These are phyloP conservation scores for Penaeus indicus DNA, from an alignment of 1,140 invertebrate species.

Conservation along the genomic window DNA sequence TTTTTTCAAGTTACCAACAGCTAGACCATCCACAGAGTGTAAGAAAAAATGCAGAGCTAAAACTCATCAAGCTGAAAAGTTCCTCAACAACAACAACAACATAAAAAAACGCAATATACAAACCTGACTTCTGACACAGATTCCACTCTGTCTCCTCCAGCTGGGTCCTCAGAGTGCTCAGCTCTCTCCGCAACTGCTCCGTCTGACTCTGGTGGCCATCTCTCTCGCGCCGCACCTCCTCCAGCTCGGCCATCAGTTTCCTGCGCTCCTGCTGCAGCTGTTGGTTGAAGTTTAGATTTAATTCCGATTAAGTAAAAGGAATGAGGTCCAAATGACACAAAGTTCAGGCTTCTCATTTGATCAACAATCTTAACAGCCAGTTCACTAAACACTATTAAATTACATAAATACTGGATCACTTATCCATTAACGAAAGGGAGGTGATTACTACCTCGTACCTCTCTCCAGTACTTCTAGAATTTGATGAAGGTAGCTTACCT, in stretches of 20 bases:
- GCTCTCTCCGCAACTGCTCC: conserved; percentile 75
- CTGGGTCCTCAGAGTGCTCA: conserved; percentile 74
- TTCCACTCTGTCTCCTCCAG: conserved; percentile 84
- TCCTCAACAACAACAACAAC: background rate
- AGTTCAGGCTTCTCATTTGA: no score
- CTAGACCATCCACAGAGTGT: background rate
- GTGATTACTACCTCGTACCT: background rate
- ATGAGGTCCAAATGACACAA: no score
- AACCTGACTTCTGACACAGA: conserved; percentile 77
- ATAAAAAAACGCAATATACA: background rate
- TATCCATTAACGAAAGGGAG: background rate
- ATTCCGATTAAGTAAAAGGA: no score
- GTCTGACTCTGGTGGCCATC: conserved; percentile 71
- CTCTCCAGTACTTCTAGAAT: background rate
- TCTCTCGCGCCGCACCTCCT: conserved; percentile 70
- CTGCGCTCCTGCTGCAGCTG: conserved; percentile 79
- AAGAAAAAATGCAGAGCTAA: no score
- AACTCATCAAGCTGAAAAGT: background rate
- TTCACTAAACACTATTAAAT: no score
- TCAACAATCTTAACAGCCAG: no score
- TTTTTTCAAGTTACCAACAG: background rate
- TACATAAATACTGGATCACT: no score
- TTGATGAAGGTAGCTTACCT: conserved; percentile 68
- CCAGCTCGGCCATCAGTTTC: conserved; percentile 74
- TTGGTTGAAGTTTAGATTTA: background rate